Conservation (phyloP, 2,113 vertebrate genomes). For the Atlantisia rogersi region DNA sequence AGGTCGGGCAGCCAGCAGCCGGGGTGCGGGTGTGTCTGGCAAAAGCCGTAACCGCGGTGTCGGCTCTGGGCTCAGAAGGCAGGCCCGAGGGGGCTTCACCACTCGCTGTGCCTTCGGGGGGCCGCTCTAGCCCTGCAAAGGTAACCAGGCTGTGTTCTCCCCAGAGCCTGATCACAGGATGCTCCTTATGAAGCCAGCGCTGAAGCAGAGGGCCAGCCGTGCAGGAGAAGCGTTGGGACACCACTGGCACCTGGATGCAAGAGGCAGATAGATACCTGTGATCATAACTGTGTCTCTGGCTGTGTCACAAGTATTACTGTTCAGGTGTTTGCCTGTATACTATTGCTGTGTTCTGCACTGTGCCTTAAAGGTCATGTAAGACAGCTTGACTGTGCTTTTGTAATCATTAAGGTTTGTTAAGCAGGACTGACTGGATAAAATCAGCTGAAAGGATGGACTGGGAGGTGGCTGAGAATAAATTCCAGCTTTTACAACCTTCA, state of each 20-base stretch:
- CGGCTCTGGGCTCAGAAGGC: neutral
- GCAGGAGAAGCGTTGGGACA: neutral
- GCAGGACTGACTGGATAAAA: neutral
- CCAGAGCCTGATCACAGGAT: neutral
- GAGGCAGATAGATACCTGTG: neutral
- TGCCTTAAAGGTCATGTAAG: neutral
- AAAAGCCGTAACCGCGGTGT: no score
- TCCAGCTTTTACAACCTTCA: neutral
- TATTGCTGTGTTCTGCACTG: neutral
- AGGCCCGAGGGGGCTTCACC: fast-evolving
- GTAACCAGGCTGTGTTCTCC: neutral
- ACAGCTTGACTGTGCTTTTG: neutral
- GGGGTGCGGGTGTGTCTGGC: no score
- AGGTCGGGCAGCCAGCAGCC: neutral
- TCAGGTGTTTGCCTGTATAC: neutral
- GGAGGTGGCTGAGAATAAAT: neutral
- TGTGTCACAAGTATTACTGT: neutral
- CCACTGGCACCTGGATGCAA: neutral
- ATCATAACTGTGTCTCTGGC: fast-evolving
- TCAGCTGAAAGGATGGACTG: neutral
- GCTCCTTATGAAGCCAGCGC: neutral
- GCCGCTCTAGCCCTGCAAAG: no score
- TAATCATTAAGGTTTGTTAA: neutral
- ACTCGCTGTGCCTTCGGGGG: neutral
- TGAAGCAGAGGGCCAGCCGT: neutral